Conservation (phyloP, 2,797 vertebrate genomes). For the Labroides dimidiatus region DNA sequence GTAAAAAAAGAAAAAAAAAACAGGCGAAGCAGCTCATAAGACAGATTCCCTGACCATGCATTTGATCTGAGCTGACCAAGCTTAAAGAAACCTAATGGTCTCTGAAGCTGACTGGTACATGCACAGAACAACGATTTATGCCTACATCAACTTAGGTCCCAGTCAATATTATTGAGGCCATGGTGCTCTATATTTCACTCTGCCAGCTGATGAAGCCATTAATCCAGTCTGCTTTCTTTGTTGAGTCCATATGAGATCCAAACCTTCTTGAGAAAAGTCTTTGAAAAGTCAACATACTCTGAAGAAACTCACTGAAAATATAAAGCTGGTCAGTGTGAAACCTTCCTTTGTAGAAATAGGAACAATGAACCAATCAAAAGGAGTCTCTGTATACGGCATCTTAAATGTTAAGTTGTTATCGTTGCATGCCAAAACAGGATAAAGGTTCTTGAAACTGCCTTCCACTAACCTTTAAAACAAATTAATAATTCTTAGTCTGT, state of each 20-base stretch:
- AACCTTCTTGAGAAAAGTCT: slow-evolving; percentile 8
- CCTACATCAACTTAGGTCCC: neutral
- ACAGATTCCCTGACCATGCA: neutral
- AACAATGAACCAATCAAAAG: slow-evolving; percentile 18
- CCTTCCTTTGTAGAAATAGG: neutral
- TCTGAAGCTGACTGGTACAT: slow-evolving; percentile 2
- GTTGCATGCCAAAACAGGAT: slow-evolving; percentile 45
- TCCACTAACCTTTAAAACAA: slow-evolving; percentile 77
- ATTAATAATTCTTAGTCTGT: slow-evolving; percentile 66
- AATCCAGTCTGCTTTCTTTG: slow-evolving; percentile 5
- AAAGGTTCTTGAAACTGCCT: slow-evolving; percentile 45
- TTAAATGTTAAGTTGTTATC: slow-evolving; percentile 62
- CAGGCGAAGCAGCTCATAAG: neutral
- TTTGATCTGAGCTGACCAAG: neutral
- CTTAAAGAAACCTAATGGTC: slow-evolving; percentile 8
- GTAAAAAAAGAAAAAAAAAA: neutral
- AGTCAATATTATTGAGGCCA: slow-evolving; percentile 28
- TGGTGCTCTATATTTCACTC: slow-evolving; percentile 21
- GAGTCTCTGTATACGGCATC: neutral
- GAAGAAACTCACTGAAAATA: neutral
- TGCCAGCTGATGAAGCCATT: slow-evolving; percentile 7
- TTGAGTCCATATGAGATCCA: slow-evolving; percentile 7
- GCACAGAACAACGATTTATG: slow-evolving; percentile 6
- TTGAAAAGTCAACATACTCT: neutral
- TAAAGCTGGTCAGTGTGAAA: neutral